phyloP scores from a whole-genome alignment of 1,140 invertebrate species.

The Leptinotarsa defecta region DNA sequence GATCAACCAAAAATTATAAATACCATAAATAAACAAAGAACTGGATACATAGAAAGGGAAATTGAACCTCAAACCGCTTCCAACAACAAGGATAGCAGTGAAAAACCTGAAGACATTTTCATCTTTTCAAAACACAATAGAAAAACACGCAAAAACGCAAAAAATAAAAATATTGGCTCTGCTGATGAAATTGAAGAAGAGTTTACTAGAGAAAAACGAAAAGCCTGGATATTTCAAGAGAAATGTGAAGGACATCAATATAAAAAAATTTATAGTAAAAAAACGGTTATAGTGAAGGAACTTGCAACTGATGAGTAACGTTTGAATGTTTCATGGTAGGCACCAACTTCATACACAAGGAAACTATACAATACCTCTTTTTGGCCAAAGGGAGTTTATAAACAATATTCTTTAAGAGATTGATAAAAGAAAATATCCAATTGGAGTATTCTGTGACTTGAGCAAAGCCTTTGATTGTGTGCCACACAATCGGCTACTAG shows the following conservation, averaged over 20 bases:
- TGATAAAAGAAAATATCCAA: too few relatives aligned
- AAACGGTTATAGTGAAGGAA: background rate
- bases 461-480: too few relatives aligned
- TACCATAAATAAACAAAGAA: conserved; percentile 18
- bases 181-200: background rate
- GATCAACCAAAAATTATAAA: conserved; percentile 12
- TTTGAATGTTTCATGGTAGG: conserved; percentile 7
- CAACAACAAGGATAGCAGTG: background rate
- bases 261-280: background rate
- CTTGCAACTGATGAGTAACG: conserved; percentile 4
- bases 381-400: background rate
- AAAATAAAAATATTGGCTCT: background rate
- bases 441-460: too few relatives aligned
- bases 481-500: too few relatives aligned
- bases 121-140: background rate
- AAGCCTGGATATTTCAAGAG: background rate
- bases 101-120: background rate
- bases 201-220: conserved; percentile 1
- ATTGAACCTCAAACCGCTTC: background rate
- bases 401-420: too few relatives aligned
- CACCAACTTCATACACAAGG: conserved; percentile 5
- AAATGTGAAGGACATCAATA: conserved; percentile 6
- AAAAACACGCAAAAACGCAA: conserved; percentile 13
- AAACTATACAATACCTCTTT: conserved; percentile 12
- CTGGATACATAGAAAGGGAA: conserved; percentile 6